These are phyloP conservation scores for Galerucella pusilla DNA, from an alignment of 2,888 invertebrate species.

Conservation along the genomic window DNA sequence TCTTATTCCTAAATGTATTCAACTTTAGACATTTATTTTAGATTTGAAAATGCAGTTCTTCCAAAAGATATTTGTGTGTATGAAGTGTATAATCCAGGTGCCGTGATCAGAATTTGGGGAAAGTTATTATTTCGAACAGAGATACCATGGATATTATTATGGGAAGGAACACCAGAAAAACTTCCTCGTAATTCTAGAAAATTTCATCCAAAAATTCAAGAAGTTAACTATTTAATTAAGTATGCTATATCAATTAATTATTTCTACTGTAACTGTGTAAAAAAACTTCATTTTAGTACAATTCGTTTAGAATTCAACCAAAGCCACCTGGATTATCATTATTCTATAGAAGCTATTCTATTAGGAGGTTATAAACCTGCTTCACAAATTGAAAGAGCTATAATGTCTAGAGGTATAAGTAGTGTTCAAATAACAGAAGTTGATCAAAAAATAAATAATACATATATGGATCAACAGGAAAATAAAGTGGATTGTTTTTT, in stretches of 20 bases:
- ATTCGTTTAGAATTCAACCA: conserved; percentile 90
- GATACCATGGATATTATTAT: conserved; percentile 77
- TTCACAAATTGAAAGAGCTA: conserved; percentile 51
- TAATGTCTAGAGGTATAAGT: conserved; percentile 52
- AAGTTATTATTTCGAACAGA: conserved; percentile 58
- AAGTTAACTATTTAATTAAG: conserved; percentile 67
- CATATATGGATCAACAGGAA: conserved; percentile 15
- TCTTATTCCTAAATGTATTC: background rate
- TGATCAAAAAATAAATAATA: conserved; percentile 19
- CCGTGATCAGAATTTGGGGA: conserved; percentile 84
- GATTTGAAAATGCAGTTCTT: conserved; percentile 75
- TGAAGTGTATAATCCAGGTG: conserved; percentile 89
- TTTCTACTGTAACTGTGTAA: background rate
- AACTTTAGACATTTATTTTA: conserved; percentile 52
- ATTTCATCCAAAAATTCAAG: conserved; percentile 79
- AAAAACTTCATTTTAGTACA: conserved; percentile 67
- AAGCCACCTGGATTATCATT: conserved; percentile 82
- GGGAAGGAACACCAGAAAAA: conserved; percentile 78
- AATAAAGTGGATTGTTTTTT: conserved; percentile 38
- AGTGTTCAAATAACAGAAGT: conserved; percentile 21
- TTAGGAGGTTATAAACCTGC: conserved; percentile 72
- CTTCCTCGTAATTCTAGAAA: conserved; percentile 73
- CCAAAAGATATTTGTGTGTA: conserved; percentile 79
- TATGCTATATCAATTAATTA: conserved; percentile 17
- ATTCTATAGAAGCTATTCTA: conserved; percentile 87